phyloP scores from a whole-genome alignment of 2,113 vertebrate species.

The Phyllostomus discolor region DNA sequence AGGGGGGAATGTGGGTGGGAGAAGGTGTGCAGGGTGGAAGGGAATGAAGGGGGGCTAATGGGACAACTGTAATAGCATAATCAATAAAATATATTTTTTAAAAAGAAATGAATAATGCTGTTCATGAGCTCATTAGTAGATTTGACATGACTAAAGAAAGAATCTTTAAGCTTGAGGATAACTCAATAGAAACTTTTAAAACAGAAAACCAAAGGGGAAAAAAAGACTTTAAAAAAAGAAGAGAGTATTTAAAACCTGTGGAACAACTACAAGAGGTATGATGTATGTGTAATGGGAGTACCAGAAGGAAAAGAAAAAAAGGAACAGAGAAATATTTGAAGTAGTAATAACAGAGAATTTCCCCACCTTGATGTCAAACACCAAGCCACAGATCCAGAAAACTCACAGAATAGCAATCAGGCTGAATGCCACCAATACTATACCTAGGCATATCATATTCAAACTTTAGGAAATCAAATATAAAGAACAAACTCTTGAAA shows the following conservation, averaged over 20 bases:
- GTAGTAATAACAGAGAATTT: background rate
- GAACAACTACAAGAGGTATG: background rate
- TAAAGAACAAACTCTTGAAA: background rate
- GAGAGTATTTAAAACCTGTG: background rate
- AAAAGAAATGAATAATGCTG: background rate
- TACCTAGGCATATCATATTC: background rate
- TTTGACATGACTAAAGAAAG: background rate
- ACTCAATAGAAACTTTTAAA: background rate
- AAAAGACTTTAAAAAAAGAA: background rate
- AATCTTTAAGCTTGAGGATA: background rate
- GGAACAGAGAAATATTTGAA: background rate
- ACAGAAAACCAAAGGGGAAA: background rate
- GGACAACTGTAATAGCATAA: too few species aligned
- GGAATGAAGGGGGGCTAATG: too few species aligned
- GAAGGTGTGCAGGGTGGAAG: too few species aligned
- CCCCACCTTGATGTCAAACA: background rate
- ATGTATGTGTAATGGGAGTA: background rate
- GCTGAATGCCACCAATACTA: background rate
- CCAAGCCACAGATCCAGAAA: background rate
- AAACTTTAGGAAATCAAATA: background rate
- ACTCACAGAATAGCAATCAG: background rate
- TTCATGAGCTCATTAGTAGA: background rate
- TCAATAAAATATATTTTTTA: too few species aligned
- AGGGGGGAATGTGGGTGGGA: too few species aligned
- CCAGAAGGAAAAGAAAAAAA: background rate